Percentiles rank a stretch among this genome's conserved stretches.
These are phyloP conservation scores for Ifrita kowaldi DNA, from an alignment of 2,113 vertebrate genomes.

Conservation along the genomic window DNA sequence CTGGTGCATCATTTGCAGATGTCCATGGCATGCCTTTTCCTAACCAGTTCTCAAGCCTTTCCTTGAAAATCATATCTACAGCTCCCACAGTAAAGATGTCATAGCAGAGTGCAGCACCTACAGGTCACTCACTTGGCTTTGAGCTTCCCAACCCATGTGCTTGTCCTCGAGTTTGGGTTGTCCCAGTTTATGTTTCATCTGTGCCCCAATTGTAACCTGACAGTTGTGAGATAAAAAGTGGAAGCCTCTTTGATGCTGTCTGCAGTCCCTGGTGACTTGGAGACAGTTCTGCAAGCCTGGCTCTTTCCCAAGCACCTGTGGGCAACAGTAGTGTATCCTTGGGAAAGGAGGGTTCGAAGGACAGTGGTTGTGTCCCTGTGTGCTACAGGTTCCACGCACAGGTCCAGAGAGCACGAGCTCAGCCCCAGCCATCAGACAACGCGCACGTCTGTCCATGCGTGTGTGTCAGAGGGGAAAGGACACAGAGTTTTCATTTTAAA, in stretches of 20 bases:
- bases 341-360: background rate
- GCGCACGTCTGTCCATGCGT: accelerated
- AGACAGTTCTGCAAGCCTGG: background rate
- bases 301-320: background rate
- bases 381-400: background rate
- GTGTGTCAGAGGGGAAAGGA: background rate
- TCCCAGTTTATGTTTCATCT: background rate
- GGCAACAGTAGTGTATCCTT: background rate
- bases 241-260: background rate
- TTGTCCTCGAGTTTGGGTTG: background rate
- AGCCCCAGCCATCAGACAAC: background rate
- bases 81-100: background rate
- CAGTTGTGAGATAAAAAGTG: background rate
- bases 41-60: background rate
- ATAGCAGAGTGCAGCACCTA: background rate
- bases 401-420: background rate
- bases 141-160: background rate
- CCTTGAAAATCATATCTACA: background rate
- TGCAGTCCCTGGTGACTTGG: background rate
- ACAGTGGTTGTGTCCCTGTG: background rate
- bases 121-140: background rate
- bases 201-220: background rate
- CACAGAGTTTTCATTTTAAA: background rate
- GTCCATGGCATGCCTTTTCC: background rate
- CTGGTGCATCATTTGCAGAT: background rate